Evolutionary conservation across 2,113 vertebrate species (phyloP), one percentile per base, ranked within the genome.

Genomic region (Oxygymnocypris stewartii): DNA sequence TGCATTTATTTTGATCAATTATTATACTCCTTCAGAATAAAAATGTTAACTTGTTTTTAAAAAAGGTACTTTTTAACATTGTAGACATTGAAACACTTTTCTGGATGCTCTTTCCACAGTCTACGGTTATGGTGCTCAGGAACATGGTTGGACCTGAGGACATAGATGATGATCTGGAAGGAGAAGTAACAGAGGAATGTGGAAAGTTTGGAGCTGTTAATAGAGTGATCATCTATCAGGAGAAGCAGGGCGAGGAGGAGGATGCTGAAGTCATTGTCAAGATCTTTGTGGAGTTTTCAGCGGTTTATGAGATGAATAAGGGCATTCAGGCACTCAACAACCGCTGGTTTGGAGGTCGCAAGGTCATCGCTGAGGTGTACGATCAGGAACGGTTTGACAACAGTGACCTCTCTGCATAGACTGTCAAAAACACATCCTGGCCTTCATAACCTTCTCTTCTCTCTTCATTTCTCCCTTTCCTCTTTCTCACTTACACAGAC

Each of bases 121-220:
- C 97, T 2, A 97, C 96, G 0, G 97, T 98, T 82, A 98, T 98
- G 97, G 97, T 98, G 57, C 94, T 98, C 44, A 95, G 96, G 67
- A 98, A 98, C 93, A 98, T 98, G 97, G 97, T 98, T 71, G 97
- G 97, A 4, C 97, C 97, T 0, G 96, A 98, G 51, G 97, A 98
- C 91, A 97, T 98, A 12, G 97, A 98, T 0, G 97, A 98, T 0
- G 97, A 98, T 90, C 90, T 98, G 76, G 97, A 98, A 88, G 97
- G 96, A 1, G 97, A 98, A 77, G 97, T 98, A 88, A 98, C 97
- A 0, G 97, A 98, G 57, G 97, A 98, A 83, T 98, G 97, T 0
- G 97, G 97, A 80, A 98, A 97, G 91, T 98, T 97, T 0, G 97
- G 97, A 1, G 96, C 92, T 0, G 97, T 98, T 4, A 97, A 97